Base-by-base conservation (phyloP, 2,888 invertebrate genomes). In the Agonopterix subpropinquella region DNA sequence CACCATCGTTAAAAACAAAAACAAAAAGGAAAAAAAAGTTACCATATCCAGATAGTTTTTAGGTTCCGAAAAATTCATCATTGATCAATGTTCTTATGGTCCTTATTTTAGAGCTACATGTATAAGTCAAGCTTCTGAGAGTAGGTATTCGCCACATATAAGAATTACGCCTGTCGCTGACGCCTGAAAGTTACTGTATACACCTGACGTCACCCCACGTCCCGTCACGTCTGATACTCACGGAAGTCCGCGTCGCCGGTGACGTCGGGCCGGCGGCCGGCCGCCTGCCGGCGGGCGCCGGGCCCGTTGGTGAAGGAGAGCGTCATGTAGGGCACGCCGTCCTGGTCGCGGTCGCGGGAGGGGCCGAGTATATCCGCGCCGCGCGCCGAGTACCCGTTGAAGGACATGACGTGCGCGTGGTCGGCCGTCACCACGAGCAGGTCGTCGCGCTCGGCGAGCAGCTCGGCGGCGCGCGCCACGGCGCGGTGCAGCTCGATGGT, bases 351-450 rank as follows among this genome's bases (percentile, higher is more conserved):
- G 13, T 73, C 69, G 36, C 70, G 75, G 2, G 28, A 1, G 11
- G 41, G 39, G 18, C 46, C 80, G 89, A 95, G 91, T 1, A 92
- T 91, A 71, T 95, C 94, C 0, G 93, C 90, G 73, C 95, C 0
- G 96, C 46, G 39, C 41, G 11, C 71, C 3, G 92, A 85, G 68
- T 94, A 94, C 0, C 94, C 94, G 18, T 88, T 85, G 53, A 90
- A 82, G 43, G 89, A 83, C 85, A 94, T 89, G 0, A 91, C 89
- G 67, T 94, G 93, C 0, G 92, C 89, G 67, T 94, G 94, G 76
- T 94, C 94, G 0, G 93, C 89, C 0, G 92, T 92, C 2, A 93
- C 93, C 11, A 94, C 89, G 39, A 94, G 89, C 18, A 95, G 77
- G 0, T 39, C 95, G 53, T 96, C 76, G 9, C 67, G 64, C 43